Base-by-base conservation (phyloP, 1,140 invertebrate species). In the Olivierus martensii region DNA sequence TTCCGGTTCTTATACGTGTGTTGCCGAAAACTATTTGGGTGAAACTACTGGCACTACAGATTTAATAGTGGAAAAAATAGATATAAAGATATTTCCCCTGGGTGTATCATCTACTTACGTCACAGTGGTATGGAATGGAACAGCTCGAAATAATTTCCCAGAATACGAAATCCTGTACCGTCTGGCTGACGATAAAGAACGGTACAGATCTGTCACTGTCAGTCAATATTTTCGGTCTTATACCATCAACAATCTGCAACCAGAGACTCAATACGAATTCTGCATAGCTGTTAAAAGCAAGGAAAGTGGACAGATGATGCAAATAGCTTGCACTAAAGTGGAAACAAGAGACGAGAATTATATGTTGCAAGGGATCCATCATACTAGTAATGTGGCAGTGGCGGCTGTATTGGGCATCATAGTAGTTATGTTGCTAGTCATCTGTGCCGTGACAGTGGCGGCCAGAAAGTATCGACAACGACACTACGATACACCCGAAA, bases 61-160 rank as follows among this genome's bases (percentile, higher is more conserved):
- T 2, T 62, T 71, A 2, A 58, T 59, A 47, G 35, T 72, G 62
- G 59, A 69, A 59, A 57, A 63, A 67, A 69, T 69, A 28, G 65
- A 70, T 35, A 62, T 73, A 7, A 58, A 66, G 18, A 56, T 74
- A 12, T 62, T 69, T 52, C 61, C 66, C 4, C 57, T 64, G 3
- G 59, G 59, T 9, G 59, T 68, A 3, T 61, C 69, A 3, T 64
- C 66, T 37, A 69, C 67, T 46, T 71, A 66, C 53, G 67, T 74
- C 19, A 71, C 71, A 1, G 61, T 74, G 14, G 64, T 70, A 3
- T 72, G 69, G 68, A 71, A 69, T 43, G 73, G 72, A 7, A 71
- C 68, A 17, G 69, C 66, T 22, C 61, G 67, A 9, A 63, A 63
- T 21, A 58, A 64, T 43, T 66, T 67, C 42, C 63, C 65, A 12